A percentile compares a stretch with the other conserved stretches of the same genome.
Conservation (phyloP, 2,888 invertebrate species). For the Stomorhina lunata region DNA sequence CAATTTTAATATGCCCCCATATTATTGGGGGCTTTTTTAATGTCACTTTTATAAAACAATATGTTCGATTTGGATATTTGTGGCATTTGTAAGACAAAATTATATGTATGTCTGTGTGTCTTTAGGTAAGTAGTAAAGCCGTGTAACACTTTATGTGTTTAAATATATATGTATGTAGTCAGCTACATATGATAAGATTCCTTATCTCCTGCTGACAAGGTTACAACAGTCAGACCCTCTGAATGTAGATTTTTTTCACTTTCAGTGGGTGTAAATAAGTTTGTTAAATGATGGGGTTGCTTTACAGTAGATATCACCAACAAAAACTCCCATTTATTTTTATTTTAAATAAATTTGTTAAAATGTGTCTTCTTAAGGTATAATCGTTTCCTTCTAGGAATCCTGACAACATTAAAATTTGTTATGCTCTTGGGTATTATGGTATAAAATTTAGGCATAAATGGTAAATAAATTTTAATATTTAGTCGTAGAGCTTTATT, state of each 20-base stretch:
- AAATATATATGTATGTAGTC: too few species aligned
- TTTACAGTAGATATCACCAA: too few species aligned
- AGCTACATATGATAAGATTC: conserved; percentile 21
- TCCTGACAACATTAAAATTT: not conserved
- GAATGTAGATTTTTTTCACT: not conserved
- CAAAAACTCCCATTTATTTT: not conserved
- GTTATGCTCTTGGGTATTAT: conserved; percentile 7
- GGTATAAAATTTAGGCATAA: not conserved
- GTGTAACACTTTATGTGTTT: not conserved
- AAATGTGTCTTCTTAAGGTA: not conserved
- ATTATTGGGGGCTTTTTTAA: conserved; percentile 11
- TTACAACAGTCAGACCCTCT: conserved; percentile 34
- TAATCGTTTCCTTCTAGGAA: not conserved
- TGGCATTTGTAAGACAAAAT: conserved; percentile 46
- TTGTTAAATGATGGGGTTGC: not conserved
- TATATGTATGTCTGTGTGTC: not conserved
- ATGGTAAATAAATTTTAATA: not conserved
- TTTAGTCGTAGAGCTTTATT: too few species aligned
- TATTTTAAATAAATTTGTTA: not conserved
- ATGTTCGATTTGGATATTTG: conserved; percentile 58
- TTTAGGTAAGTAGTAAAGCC: not conserved
- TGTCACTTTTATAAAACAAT: conserved; percentile 59
- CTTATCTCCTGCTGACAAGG: conserved; percentile 10
- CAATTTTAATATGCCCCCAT: conserved; percentile 45
- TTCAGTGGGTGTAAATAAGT: conserved; percentile 2